A percentile compares a stretch with the other conserved stretches of the same genome.
Conservation (phyloP, 23 tunicate species). For the Ascidia mentula region DNA sequence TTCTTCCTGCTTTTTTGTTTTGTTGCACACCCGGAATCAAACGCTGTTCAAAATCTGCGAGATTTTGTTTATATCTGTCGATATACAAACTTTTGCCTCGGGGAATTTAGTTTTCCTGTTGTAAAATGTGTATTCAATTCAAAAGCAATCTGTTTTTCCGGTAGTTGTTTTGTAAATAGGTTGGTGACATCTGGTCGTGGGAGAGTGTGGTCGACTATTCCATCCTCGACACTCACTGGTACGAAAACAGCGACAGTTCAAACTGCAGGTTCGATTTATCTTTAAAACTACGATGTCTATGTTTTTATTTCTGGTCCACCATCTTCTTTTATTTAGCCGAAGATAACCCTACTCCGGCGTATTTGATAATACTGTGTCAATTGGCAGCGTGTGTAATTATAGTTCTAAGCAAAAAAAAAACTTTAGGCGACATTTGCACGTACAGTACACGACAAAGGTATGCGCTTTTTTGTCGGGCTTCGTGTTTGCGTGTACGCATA, state of each 20-base stretch:
- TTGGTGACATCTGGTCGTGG: slow-evolving; percentile 54
- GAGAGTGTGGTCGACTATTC: slow-evolving; percentile 50
- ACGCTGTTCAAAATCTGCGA: too few relatives aligned
- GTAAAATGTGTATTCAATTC: too few relatives aligned
- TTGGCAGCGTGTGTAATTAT: too few relatives aligned
- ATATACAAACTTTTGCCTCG: background rate
- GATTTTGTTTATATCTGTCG: too few relatives aligned
- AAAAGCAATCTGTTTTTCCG: too few relatives aligned
- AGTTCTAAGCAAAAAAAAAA: too few relatives aligned
- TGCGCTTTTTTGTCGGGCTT: background rate
- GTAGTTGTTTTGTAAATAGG: background rate
- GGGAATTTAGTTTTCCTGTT: too few relatives aligned
- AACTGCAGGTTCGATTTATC: slow-evolving; percentile 19
- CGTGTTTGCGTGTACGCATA: background rate
- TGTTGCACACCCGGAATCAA: background rate
- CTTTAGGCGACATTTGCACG: too few relatives aligned
- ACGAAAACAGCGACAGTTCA: slow-evolving; percentile 20
- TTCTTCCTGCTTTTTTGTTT: background rate
- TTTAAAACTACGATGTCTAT: background rate
- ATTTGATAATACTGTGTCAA: too few relatives aligned
- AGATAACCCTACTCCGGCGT: too few relatives aligned
- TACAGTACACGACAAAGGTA: background rate
- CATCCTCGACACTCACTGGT: slow-evolving; percentile 49
- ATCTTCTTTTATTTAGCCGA: too few relatives aligned
- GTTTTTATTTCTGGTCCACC: too few relatives aligned